Evolutionary conservation across 2,113 vertebrate genomes (phyloP).

Genomic region (Alouatta palliata): DNA sequence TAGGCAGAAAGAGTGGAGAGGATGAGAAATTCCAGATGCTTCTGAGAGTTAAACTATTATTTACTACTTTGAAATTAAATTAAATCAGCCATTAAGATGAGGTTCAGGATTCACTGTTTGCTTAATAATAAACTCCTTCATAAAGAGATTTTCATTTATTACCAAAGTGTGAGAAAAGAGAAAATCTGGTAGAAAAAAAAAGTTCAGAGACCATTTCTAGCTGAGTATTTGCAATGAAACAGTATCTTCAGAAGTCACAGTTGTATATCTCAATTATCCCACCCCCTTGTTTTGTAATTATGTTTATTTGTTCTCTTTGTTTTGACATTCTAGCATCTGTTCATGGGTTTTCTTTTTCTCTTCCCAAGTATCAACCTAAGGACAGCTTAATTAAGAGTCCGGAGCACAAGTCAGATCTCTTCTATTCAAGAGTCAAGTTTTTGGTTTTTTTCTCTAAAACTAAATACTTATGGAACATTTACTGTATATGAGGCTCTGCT

Average conservation of each 20-base stretch:
- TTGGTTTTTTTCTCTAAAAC: neutral
- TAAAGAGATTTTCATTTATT: conserved; percentile 47
- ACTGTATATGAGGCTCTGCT: neutral
- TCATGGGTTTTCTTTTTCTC: conserved; percentile 65
- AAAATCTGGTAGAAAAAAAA: neutral
- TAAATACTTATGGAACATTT: neutral
- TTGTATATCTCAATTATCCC: conserved; percentile 40
- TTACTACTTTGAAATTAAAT: conserved; percentile 24
- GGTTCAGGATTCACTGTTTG: neutral
- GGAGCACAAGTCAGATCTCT: conserved; percentile 48
- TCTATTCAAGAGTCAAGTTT: conserved; percentile 25
- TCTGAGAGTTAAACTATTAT: neutral
- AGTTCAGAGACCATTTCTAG: conserved; percentile 13
- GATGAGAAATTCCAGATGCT: neutral
- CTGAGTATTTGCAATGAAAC: conserved; percentile 35
- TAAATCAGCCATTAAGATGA: neutral
- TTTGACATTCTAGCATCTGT: conserved; percentile 68
- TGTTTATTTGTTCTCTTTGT: conserved; percentile 67
- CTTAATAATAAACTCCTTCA: conserved; percentile 42
- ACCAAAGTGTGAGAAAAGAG: neutral
- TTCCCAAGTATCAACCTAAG: conserved; percentile 56
- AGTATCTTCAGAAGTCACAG: conserved; percentile 42
- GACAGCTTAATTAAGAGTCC: conserved; percentile 73
- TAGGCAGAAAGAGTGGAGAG: neutral
- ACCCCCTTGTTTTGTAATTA: conserved; percentile 53